Evolutionary conservation across 2,888 invertebrate genomes (phyloP).

Genomic region (Caenorhabditis japonica): DNA sequence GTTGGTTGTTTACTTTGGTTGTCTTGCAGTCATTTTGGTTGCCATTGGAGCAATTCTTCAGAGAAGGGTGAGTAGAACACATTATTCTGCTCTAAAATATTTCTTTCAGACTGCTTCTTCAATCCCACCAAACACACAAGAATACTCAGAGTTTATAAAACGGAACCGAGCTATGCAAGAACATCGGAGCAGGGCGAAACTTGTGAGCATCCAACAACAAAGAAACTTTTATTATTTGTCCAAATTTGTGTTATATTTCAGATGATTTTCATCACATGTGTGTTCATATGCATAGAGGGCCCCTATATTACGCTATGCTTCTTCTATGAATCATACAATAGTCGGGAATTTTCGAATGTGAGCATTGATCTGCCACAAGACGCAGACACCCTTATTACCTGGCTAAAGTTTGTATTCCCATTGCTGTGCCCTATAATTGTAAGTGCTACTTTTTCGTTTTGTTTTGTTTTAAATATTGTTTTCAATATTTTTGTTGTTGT

Average conservation of each 20-base stretch:
- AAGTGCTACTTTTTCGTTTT: too few relatives aligned
- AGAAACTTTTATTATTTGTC: not conserved
- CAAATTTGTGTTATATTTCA: slow-evolving; percentile 10
- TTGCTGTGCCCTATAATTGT: slow-evolving; percentile 73
- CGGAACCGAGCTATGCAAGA: slow-evolving; percentile 58
- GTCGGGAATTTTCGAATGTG: slow-evolving; percentile 51
- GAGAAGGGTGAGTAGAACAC: slow-evolving; percentile 41
- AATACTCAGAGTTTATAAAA: slow-evolving; percentile 65
- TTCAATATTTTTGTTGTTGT: not conserved
- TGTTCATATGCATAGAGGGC: slow-evolving; percentile 68
- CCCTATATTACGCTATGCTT: slow-evolving; percentile 72
- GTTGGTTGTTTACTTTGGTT: slow-evolving; percentile 68
- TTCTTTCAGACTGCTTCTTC: slow-evolving; percentile 51
- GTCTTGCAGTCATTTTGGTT: slow-evolving; percentile 65
- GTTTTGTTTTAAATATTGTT: slow-evolving; percentile 69
- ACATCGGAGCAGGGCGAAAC: slow-evolving; percentile 53
- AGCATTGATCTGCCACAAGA: slow-evolving; percentile 64
- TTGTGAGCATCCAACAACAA: slow-evolving; percentile 25
- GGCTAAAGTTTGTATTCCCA: slow-evolving; percentile 72
- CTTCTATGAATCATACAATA: slow-evolving; percentile 65
- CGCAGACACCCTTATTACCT: slow-evolving; percentile 71
- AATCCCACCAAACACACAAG: slow-evolving; percentile 57
- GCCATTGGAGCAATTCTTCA: slow-evolving; percentile 66
- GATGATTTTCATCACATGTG: slow-evolving; percentile 59
- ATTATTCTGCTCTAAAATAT: not conserved